phyloP scores from a whole-genome alignment of 2,888 invertebrate genomes.

The Schizotus pectinicornis region DNA sequence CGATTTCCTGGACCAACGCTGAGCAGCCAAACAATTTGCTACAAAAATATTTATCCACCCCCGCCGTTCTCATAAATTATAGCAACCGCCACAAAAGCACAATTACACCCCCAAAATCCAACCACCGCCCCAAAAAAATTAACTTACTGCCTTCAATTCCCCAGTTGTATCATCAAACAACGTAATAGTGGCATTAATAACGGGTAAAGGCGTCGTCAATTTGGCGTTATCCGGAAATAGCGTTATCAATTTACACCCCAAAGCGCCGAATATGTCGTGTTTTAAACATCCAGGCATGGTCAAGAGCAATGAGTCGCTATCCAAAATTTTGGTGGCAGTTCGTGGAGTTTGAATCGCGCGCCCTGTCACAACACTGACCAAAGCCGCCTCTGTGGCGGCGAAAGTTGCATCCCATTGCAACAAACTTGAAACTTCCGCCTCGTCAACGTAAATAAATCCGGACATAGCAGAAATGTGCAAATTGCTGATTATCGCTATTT shows the following conservation, averaged over 20 bases:
- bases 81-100: too few species aligned
- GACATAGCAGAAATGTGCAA: neutral
- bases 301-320: conserved; percentile 45
- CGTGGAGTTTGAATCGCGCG: conserved; percentile 52
- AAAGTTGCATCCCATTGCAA: conserved; percentile 57
- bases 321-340: conserved; percentile 42
- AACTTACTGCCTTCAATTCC: conserved; percentile 54
- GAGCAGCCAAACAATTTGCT: too few species aligned
- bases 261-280: conserved; percentile 38
- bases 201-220: conserved; percentile 52
- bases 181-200: conserved; percentile 58
- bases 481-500: too few species aligned
- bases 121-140: too few species aligned
- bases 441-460: conserved; percentile 43
- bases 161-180: conserved; percentile 59
- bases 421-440: conserved; percentile 51
- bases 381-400: conserved; percentile 56
- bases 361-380: conserved; percentile 49
- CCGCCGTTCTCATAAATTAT: too few species aligned
- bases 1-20: too few species aligned
- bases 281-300: conserved; percentile 61
- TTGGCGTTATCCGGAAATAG: conserved; percentile 54
- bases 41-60: too few species aligned
- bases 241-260: conserved; percentile 63
- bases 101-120: too few species aligned